Evolutionary conservation across 2,888 invertebrate genomes (phyloP).

Genomic region (Bedellia somnulentella): DNA sequence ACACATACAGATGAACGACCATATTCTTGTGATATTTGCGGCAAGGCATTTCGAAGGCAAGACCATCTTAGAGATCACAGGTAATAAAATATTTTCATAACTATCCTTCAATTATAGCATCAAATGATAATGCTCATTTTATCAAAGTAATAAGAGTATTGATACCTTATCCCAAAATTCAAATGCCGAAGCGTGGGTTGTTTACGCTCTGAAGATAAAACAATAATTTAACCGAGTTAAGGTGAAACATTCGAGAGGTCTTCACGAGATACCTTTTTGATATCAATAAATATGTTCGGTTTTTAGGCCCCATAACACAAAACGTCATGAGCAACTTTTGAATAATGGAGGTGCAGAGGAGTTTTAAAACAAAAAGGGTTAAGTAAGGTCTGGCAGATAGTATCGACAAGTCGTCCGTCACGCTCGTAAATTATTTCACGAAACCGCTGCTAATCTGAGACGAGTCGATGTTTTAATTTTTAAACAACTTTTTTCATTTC

Average conservation of each 20-base stretch:
- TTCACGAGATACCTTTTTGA: slow-evolving; percentile 39
- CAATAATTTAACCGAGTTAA: slow-evolving; percentile 22
- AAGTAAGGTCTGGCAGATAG: slow-evolving; percentile 51
- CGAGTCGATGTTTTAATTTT: slow-evolving; percentile 54
- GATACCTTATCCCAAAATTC: slow-evolving; percentile 17
- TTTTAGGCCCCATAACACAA: slow-evolving; percentile 36
- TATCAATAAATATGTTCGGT: slow-evolving; percentile 47
- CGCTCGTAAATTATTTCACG: slow-evolving; percentile 58
- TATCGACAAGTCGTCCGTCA: slow-evolving; percentile 57
- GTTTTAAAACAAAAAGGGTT: slow-evolving; percentile 53
- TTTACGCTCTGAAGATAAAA: slow-evolving; percentile 31
- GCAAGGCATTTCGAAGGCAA: slow-evolving; percentile 96
- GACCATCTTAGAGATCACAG: slow-evolving; percentile 94
- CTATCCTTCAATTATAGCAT: too few species aligned
- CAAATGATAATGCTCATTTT: too few species aligned
- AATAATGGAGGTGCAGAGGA: slow-evolving; percentile 50
- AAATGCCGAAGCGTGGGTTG: slow-evolving; percentile 15
- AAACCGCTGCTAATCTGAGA: slow-evolving; percentile 54
- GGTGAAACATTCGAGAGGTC: slow-evolving; percentile 24
- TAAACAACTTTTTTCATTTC: slow-evolving; percentile 36
- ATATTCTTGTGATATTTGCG: slow-evolving; percentile 97
- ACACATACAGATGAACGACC: slow-evolving; percentile 98
- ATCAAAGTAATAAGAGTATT: too few species aligned
- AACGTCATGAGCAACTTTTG: slow-evolving; percentile 48
- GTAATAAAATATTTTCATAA: slow-evolving; percentile 58